Conservation (phyloP, 2,113 vertebrate genomes). For the Canis aureus region DNA sequence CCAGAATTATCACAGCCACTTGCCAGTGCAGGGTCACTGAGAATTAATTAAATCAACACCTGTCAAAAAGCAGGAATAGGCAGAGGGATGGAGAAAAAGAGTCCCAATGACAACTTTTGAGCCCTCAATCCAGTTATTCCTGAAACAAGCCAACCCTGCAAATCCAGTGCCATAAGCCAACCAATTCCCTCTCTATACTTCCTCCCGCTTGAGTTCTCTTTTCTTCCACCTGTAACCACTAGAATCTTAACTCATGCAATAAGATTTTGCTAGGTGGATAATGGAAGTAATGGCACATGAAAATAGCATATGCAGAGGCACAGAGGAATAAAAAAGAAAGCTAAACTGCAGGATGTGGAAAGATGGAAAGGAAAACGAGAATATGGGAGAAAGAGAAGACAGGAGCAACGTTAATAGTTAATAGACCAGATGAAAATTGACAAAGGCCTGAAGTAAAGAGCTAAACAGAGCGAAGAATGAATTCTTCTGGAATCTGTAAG, state of each 20-base stretch:
- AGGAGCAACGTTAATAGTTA: background rate
- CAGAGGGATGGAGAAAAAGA: background rate
- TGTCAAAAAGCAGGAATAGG: background rate
- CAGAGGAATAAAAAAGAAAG: background rate
- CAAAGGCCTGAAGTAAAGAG: background rate
- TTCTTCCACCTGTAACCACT: background rate
- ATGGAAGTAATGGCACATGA: background rate
- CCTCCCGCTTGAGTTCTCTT: background rate
- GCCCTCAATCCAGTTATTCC: background rate
- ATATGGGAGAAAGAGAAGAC: background rate
- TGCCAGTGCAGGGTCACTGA: background rate
- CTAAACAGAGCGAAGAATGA: background rate
- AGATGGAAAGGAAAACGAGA: background rate
- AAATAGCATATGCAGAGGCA: background rate
- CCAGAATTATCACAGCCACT: background rate
- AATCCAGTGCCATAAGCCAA: background rate
- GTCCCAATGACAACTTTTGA: background rate
- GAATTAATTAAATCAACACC: background rate
- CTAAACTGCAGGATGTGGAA: background rate
- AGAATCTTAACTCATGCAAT: background rate
- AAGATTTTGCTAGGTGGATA: constrained; percentile 3
- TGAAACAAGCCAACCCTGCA: background rate
- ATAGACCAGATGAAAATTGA: background rate
- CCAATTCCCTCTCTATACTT: background rate
- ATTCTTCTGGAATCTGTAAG: background rate